phyloP scores from a whole-genome alignment of 2,888 invertebrate genomes.

The Caenorhabditis sinica region DNA sequence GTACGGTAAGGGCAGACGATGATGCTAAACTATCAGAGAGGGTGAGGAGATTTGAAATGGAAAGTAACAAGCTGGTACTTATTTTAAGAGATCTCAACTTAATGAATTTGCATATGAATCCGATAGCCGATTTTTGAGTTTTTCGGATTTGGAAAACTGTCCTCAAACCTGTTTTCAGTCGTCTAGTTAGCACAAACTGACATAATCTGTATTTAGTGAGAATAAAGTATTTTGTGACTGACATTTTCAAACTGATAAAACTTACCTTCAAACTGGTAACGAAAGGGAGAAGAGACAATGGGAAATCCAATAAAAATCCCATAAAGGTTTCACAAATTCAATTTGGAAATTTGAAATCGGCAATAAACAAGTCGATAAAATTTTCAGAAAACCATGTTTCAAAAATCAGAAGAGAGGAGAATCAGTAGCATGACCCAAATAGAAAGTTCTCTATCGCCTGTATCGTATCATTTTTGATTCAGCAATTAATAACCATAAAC shows the following conservation, averaged over 20 bases:
- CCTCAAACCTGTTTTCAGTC: no score
- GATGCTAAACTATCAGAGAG: neutral
- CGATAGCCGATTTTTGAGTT: no score
- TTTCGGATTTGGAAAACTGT: no score
- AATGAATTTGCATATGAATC: no score
- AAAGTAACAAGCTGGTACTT: no score
- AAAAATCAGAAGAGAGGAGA: neutral
- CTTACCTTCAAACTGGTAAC: neutral
- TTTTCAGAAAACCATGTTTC: neutral
- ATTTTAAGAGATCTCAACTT: no score
- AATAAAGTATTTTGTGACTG: no score
- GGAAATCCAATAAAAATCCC: neutral
- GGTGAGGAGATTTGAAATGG: no score
- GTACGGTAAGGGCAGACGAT: neutral
- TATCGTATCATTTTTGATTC: constrained; percentile 45
- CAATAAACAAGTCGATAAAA: neutral
- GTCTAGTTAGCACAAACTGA: no score
- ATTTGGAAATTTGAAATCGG: neutral
- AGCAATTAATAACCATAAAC: constrained; percentile 60
- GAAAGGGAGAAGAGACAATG: neutral
- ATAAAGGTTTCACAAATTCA: neutral
- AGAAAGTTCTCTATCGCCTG: neutral
- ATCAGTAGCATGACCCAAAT: constrained; percentile 14
- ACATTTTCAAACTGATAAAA: neutral
- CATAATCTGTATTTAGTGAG: no score